Evolutionary conservation across 2,888 invertebrate species (phyloP), one percentile per base, ranked within the genome.

Genomic region (Busseola fusca): DNA sequence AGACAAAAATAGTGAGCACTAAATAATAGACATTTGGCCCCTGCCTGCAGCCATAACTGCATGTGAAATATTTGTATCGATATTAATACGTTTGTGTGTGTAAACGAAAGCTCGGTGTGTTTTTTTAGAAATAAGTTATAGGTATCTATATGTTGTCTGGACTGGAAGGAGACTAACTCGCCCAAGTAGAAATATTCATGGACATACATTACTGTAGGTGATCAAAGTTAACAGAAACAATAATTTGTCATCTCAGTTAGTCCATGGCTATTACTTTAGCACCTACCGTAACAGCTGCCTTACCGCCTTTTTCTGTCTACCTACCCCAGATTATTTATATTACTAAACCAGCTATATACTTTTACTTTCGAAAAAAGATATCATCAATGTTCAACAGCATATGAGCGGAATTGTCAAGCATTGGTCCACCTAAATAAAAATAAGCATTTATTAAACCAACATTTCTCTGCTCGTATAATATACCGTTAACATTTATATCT

Each of bases 1-100:
- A 64, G 80, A 86, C 84, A 81, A 87, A 90, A 91, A 91, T 91
- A 91, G 88, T 80, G 76, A 70, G n/a, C 65, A 74, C 69, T 78
- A 84, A 80, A 84, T 80, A 76, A 80, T 76, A 69, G 80, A 69
- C 69, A 79, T 79, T 82, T 52, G 50, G 80, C 30, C 65, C 60
- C 78, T 59, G 62, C 64, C 63, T 64, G 66, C 27, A 63, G 40
- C 57, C 65, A 82, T 82, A 79, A 79, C 65, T 69, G 72, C 59
- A 64, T 62, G 66, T 82, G 45, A 71, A 72, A 68, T 63, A 70
- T 78, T 63, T 50, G 30, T 57, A 65, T 42, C 18, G 42, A 57
- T 69, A 60, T 69, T 37, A n/a, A 40, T 58, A 58, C 45, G 40
- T 66, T 37, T 58, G 45, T 74, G 27, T 50, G 66, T 37, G 37